Evolutionary conservation across 2,888 invertebrate species (phyloP).

Genomic region (Drosophila mettleri): DNA sequence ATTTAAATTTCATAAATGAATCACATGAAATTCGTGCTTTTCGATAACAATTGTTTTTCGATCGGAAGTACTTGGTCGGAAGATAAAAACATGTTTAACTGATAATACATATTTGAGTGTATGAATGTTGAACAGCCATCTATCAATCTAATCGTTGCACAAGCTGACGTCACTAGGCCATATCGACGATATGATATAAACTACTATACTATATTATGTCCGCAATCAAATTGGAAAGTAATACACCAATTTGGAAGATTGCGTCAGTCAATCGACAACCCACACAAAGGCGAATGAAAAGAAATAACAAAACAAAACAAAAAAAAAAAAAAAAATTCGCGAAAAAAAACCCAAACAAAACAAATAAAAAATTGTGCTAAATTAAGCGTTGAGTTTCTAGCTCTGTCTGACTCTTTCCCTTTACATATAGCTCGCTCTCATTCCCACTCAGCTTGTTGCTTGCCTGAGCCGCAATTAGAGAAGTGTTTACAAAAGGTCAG

Average conservation of each 20-base stretch:
- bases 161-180: constrained; percentile 41
- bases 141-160: constrained; percentile 55
- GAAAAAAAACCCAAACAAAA: constrained; percentile 30
- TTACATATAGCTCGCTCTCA: constrained; percentile 1
- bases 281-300: constrained; percentile 43
- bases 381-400: constrained; percentile 43
- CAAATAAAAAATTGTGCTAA: constrained; percentile 57
- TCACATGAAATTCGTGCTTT: constrained; percentile 40
- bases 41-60: constrained; percentile 41
- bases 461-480: constrained; percentile 69
- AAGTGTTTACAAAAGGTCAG: constrained; percentile 75
- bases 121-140: background rate
- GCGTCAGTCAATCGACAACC: constrained; percentile 66
- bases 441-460: constrained; percentile 44
- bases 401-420: constrained; percentile 9
- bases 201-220: constrained; percentile 31
- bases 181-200: constrained; percentile 14
- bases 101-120: constrained; percentile 1
- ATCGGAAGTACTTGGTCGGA: constrained; percentile 63
- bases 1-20: constrained; percentile 63
- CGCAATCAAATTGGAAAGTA: constrained; percentile 69
- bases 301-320: constrained; percentile 31
- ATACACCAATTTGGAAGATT: constrained; percentile 65
- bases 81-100: constrained; percentile 23
- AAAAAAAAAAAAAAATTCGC: constrained; percentile 21